Evolutionary conservation across 2,888 invertebrate genomes (phyloP), one percentile per base, ranked within the genome.

Genomic region (Anorthoa munda): DNA sequence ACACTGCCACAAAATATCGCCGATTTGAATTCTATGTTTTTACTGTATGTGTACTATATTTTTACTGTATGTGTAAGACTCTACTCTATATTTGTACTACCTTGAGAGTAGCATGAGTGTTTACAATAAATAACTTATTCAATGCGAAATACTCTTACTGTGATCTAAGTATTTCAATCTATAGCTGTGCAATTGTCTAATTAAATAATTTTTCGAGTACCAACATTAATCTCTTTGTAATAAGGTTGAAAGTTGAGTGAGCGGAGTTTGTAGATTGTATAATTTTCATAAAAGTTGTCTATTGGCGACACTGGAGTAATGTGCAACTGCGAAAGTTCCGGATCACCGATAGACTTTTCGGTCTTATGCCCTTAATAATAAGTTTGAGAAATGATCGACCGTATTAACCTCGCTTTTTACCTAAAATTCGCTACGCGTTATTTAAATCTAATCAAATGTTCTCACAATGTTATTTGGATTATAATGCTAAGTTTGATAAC

Each of bases 41-140:
- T 48, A 61, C 11, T 13, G 11, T 48, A 68, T 21, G 9, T 56
- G n/a, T 51, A 55, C n/a, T 21, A 21, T 58, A 21, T 51, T 17
- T 2, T 58, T 48, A 60, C 9, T 12, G 11, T 48, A 68, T 21
- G 9, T 55, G n/a, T 51, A 53, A 63, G 1, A 11, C 53, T n/a
- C 45, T 45, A 64, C 23, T 55, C 2, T 21, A 55, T 51, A n/a
- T 13, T n/a, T 46, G 48, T 69, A 70, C 61, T 69, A 70, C 61
- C 61, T 58, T 46, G 50, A 69, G 21, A 50, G 18, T 45, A 50
- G 56, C 2, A 50, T n/a, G 12, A 23, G 21, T 67, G 39, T 15
- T 50, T 53, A 64, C 51, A 83, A 79, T 80, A 83, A 82, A 83
- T 83, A 76, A 74, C 56, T 82, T 65, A 76, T 58, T 66, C 46